Evolutionary conservation across 2,888 invertebrate genomes (phyloP).

Genomic region (Spialia ferax): DNA sequence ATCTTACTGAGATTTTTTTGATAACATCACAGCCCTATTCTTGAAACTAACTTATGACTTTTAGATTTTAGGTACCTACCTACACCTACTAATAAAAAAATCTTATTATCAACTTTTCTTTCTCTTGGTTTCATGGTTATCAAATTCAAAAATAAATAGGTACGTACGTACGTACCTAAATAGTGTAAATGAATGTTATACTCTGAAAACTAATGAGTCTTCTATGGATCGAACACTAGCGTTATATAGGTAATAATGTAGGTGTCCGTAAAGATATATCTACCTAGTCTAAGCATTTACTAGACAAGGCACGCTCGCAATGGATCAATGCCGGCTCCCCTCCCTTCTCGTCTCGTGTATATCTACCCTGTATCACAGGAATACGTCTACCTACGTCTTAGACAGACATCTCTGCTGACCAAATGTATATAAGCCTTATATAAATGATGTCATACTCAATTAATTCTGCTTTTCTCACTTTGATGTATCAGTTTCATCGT

Average conservation of each 20-base stretch:
- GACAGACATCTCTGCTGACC: constrained; percentile 17
- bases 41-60: neutral
- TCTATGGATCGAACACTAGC: neutral
- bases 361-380: constrained; percentile 16
- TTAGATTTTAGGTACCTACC: too few relatives aligned
- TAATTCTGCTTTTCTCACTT: constrained; percentile 6
- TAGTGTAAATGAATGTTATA: too few relatives aligned
- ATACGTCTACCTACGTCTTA: constrained; percentile 23
- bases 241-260: too few relatives aligned
- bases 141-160: too few relatives aligned
- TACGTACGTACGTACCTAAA: too few relatives aligned
- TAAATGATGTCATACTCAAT: constrained; percentile 10
- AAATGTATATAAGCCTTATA: neutral
- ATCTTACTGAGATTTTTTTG: too few relatives aligned
- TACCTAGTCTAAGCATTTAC: constrained; percentile 23
- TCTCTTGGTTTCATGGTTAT: too few relatives aligned
- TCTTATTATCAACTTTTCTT: too few relatives aligned
- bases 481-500: constrained; percentile 10
- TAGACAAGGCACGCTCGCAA: constrained; percentile 28
- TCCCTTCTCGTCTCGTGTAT: constrained; percentile 13
- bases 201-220: neutral
- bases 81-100: too few relatives aligned
- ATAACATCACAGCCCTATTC: too few relatives aligned
- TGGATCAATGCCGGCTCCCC: constrained; percentile 27
- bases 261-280: neutral